Conservation (phyloP, 1,140 invertebrate species). For the Philopotamus ludificatus region DNA sequence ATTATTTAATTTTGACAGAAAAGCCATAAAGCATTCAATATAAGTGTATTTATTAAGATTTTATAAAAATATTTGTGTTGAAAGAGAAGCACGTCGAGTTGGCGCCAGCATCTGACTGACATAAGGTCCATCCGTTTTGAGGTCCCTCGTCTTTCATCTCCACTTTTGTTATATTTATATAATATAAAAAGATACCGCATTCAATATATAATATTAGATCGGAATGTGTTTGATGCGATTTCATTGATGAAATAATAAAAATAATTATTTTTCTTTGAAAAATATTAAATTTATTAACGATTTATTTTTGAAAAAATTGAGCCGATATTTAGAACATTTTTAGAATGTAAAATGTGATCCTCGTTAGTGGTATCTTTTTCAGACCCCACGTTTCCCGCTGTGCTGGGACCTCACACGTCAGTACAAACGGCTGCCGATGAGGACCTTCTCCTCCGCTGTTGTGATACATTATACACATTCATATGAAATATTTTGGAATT, state of each 20-base stretch:
- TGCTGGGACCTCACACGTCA: conserved; percentile 35
- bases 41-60: no score
- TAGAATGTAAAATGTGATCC: conserved; percentile 9
- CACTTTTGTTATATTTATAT: conserved; percentile 10
- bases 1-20: no score
- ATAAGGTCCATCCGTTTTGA: conserved; percentile 7
- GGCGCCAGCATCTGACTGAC: conserved; percentile 29
- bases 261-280: no score
- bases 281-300: conserved; percentile 11
- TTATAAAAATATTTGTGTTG: not conserved
- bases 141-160: conserved; percentile 15
- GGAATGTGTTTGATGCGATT: no score
- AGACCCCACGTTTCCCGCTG: conserved; percentile 21
- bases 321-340: not conserved
- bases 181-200: conserved; percentile 2
- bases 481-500: conserved; percentile 16
- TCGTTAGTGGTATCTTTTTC: conserved; percentile 26
- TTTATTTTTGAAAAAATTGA: not conserved
- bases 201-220: no score
- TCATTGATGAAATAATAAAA: no score
- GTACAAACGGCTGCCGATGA: conserved; percentile 27
- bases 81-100: no score
- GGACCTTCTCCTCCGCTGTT: conserved; percentile 9
- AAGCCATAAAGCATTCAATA: no score
- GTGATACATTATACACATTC: not conserved